These are phyloP conservation scores for Allacma fusca DNA, from an alignment of 2,888 invertebrate species.

Conservation along the genomic window DNA sequence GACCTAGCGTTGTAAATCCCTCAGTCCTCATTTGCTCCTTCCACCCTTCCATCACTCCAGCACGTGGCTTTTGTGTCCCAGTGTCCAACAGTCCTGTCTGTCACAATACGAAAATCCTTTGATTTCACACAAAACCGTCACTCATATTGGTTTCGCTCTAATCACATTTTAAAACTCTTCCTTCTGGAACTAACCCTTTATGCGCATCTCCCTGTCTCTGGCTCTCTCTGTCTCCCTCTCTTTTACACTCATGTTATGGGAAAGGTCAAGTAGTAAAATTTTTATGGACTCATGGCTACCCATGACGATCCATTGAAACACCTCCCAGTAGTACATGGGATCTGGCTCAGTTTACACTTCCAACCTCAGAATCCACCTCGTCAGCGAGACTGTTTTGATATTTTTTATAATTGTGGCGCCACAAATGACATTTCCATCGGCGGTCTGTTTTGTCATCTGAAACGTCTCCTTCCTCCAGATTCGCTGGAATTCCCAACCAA, in stretches of 20 bases:
- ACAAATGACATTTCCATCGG: too few species aligned
- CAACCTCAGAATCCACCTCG: not conserved
- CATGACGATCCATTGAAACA: not conserved
- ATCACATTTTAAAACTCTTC: too few species aligned
- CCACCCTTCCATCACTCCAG: constrained; percentile 36
- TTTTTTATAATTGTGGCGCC: not conserved
- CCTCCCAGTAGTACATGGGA: not conserved
- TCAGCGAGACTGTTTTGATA: not conserved
- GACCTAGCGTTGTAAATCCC: constrained; percentile 17
- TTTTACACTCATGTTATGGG: not conserved
- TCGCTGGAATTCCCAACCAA: too few species aligned
- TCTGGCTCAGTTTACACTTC: not conserved
- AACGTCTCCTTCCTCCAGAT: too few species aligned
- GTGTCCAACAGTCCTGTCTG: too few species aligned
- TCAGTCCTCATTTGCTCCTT: constrained; percentile 5
- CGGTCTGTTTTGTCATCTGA: too few species aligned
- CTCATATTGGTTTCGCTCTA: too few species aligned
- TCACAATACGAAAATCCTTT: not conserved
- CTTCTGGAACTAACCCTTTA: too few species aligned
- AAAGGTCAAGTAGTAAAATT: constrained; percentile 39
- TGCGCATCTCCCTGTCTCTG: too few species aligned
- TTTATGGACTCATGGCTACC: not conserved
- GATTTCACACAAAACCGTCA: too few species aligned
- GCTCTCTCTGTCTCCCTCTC: too few species aligned
- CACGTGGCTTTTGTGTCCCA: constrained; percentile 30